phyloP scores from a whole-genome alignment of 2,113 vertebrate species.

The Pterocles gutturalis region DNA sequence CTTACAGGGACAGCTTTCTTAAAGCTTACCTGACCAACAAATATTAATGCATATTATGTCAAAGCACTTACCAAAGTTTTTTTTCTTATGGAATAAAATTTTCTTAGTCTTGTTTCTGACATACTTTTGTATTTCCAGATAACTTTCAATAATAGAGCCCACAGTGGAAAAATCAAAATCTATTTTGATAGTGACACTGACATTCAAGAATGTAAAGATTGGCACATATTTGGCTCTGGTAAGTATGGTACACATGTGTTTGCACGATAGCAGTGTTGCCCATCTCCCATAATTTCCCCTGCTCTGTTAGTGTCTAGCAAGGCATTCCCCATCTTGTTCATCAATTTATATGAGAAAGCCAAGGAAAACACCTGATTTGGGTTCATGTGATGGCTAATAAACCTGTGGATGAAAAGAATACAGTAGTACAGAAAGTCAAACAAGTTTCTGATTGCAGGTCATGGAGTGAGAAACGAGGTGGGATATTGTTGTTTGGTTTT shows the following conservation, averaged over 20 bases:
- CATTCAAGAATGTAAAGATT: conserved; percentile 86
- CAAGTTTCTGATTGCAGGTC: background rate
- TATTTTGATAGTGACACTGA: conserved; percentile 88
- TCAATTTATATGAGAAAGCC: background rate
- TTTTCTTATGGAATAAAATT: background rate
- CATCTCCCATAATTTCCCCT: background rate
- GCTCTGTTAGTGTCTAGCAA: background rate
- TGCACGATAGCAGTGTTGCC: background rate
- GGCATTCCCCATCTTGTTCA: background rate
- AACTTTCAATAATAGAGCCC: conserved; percentile 90
- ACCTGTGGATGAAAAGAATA: background rate
- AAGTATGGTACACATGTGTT: background rate
- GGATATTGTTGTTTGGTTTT: background rate
- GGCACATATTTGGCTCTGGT: conserved; percentile 91
- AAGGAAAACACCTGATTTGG: background rate
- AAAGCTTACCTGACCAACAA: background rate
- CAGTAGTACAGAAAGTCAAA: background rate
- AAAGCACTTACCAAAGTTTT: background rate
- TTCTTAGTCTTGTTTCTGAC: background rate
- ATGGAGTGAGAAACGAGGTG: background rate
- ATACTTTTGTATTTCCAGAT: conserved; percentile 80
- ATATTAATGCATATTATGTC: background rate
- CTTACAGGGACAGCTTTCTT: background rate
- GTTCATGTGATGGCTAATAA: background rate
- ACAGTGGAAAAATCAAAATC: conserved; percentile 94